phyloP scores from a whole-genome alignment of 2,797 vertebrate species.

The Silurus aristotelis region DNA sequence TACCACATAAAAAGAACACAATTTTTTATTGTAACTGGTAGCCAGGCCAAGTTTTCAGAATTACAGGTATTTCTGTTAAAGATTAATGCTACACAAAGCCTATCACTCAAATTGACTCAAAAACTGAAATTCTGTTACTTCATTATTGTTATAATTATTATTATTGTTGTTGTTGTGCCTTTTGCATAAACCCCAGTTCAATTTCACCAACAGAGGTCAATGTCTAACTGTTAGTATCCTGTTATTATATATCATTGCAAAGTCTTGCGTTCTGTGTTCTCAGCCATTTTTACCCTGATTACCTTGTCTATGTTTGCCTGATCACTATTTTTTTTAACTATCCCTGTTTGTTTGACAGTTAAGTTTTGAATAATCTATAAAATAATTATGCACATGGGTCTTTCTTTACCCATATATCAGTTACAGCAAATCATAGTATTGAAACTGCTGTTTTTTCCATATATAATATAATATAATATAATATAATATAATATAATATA shows the following conservation, averaged over 20 bases:
- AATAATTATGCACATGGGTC: not conserved
- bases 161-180: not conserved
- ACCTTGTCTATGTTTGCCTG: not conserved
- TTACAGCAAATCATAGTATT: not conserved
- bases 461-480: not conserved
- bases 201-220: not conserved
- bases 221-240: not conserved
- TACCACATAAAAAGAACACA: too few species aligned
- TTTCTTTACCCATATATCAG: not conserved
- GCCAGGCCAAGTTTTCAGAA: not conserved
- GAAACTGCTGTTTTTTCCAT: not conserved
- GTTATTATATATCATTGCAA: not conserved
- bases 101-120: not conserved
- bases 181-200: not conserved
- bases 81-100: not conserved
- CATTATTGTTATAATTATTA: not conserved
- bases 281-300: not conserved
- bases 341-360: not conserved
- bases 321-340: not conserved
- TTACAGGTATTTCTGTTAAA: not conserved
- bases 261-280: not conserved
- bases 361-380: not conserved
- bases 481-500: too few species aligned
- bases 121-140: not conserved
- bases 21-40: too few species aligned